These are phyloP conservation scores for Stenurella melanura DNA, from an alignment of 2,888 invertebrate genomes.

Conservation along the genomic window DNA sequence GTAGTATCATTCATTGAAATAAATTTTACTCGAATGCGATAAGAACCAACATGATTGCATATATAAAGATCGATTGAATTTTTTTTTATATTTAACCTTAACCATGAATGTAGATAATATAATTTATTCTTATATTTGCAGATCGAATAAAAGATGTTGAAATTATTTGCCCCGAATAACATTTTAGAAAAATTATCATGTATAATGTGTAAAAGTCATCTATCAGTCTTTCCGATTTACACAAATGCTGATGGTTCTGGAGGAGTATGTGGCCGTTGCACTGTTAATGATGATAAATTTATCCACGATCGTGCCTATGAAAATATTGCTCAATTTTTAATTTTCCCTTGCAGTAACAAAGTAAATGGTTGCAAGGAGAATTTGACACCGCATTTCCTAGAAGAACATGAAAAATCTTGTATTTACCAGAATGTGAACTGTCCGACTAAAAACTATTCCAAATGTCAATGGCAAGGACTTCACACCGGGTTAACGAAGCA, in stretches of 20 bases:
- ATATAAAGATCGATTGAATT: too few relatives aligned
- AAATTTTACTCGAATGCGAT: too few relatives aligned
- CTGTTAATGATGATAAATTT: constrained; percentile 52
- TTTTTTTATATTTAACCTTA: too few relatives aligned
- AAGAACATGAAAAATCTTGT: constrained; percentile 64
- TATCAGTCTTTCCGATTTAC: constrained; percentile 64
- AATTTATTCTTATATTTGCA: constrained; percentile 19
- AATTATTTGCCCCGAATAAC: constrained; percentile 47
- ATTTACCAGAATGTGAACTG: constrained; percentile 61
- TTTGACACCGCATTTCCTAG: constrained; percentile 54
- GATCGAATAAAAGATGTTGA: constrained; percentile 30
- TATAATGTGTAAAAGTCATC: constrained; percentile 58
- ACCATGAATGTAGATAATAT: too few relatives aligned
- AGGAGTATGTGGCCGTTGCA: constrained; percentile 65
- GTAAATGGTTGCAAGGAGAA: constrained; percentile 62
- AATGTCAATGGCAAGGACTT: constrained; percentile 66
- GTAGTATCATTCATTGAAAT: too few relatives aligned
- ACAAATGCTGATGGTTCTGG: constrained; percentile 51
- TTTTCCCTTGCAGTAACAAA: constrained; percentile 64
- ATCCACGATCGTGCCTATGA: constrained; percentile 63
- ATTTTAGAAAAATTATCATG: constrained; percentile 61
- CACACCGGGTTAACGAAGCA: constrained; percentile 61
- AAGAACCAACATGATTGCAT: too few relatives aligned
- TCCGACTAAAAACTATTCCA: constrained; percentile 51
- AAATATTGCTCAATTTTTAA: constrained; percentile 60